Evolutionary conservation across 2,888 invertebrate species (phyloP), one percentile per base, ranked within the genome.

Genomic region (Euphydryas editha): DNA sequence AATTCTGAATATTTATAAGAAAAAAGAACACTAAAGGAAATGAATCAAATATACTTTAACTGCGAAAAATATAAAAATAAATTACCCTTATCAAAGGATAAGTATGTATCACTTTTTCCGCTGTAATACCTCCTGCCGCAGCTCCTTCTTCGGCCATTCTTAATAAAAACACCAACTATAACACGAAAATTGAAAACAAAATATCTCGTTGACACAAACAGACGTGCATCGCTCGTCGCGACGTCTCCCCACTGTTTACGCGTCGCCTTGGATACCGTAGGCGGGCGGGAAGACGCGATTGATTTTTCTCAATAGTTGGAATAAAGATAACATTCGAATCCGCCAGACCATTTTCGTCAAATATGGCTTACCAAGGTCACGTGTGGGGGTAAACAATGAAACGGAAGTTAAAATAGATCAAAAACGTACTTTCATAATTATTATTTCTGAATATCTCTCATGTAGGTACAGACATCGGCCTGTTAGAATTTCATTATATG

Each of bases 11-110:
- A n/a, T n/a, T n/a, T n/a, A n/a, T n/a, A n/a, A n/a, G n/a, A n/a
- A n/a, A n/a, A n/a, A 24, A 4, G 3, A 24, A 24, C 3, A 24
- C 24, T 4, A 24, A 24, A 24, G 2, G 2, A 2, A 24, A 24
- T 24, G 6, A 24, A 2, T 13, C 11, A 20, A 11, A 11, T 13
- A 54, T 21, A 5, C 17, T 49, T 17, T 7, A 55, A 1, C 13
- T 13, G 15, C 6, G 8, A 54, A 36, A 21, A 36, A 21, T 36
- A 63, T 56, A 20, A 47, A 63, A 61, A 67, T 20, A 62, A 63
- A 49, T 90, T 92, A 97, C 98, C 93, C 96, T 94, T 70, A 98
- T 95, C 65, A 98, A 88, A 44, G 98, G 96, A 93, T 98, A 97
- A 2, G 96, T 96, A 79, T 96, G 96, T 66, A 96, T 88, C 61